Evolutionary conservation across 1,140 invertebrate species (phyloP).

Genomic region (Pantala flavescens): DNA sequence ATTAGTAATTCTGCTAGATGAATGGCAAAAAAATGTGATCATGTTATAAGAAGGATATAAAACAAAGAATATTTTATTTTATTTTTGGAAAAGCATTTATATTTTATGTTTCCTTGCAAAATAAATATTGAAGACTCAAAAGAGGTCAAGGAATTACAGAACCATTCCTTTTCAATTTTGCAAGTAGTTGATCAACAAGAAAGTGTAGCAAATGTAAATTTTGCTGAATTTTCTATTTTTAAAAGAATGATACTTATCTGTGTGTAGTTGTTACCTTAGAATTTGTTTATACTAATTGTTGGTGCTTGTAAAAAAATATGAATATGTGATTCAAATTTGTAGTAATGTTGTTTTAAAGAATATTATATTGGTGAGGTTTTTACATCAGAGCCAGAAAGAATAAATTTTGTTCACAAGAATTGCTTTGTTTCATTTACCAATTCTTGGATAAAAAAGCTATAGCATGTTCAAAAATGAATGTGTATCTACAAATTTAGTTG

Average conservation of each 20-base stretch:
- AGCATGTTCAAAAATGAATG: too few species aligned
- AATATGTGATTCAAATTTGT: too few species aligned
- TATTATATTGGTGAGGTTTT: too few species aligned
- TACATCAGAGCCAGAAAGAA: too few species aligned
- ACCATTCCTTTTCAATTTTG: too few species aligned
- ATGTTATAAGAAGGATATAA: not conserved
- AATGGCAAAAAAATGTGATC: not conserved
- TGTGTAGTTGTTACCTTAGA: not conserved
- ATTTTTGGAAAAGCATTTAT: not conserved
- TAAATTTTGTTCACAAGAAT: too few species aligned
- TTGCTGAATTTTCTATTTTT: slow-evolving; percentile 5
- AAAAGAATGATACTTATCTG: not conserved
- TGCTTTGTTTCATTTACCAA: too few species aligned
- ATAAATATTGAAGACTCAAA: not conserved
- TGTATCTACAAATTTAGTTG: too few species aligned
- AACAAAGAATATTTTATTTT: not conserved
- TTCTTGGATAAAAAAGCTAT: too few species aligned
- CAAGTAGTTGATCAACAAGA: too few species aligned
- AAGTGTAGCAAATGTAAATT: not conserved
- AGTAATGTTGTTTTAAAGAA: too few species aligned
- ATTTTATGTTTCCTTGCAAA: not conserved
- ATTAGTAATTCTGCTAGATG: not conserved
- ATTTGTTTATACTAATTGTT: not conserved
- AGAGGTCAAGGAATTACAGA: too few species aligned
- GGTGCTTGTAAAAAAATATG: not conserved